Conservation (phyloP, 2,113 vertebrate species). For the Monopterus albus region DNA sequence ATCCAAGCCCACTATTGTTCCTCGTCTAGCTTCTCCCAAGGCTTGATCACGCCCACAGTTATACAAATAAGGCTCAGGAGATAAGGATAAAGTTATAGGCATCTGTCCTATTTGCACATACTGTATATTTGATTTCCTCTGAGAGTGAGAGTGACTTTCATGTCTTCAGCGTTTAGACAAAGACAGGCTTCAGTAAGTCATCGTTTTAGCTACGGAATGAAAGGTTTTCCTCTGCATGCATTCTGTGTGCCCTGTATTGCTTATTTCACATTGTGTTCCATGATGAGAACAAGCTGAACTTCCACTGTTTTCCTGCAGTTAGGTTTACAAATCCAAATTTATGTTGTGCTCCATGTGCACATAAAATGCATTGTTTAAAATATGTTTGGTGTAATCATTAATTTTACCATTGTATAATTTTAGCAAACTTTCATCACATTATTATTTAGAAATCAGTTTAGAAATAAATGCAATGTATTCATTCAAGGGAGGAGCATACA, state of each 20-base stretch:
- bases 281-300: too few species aligned
- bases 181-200: constrained; percentile 39
- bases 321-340: background rate
- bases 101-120: background rate
- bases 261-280: constrained; percentile 27
- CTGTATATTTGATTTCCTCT: constrained; percentile 57
- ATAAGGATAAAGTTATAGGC: background rate
- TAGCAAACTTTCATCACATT: background rate
- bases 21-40: background rate
- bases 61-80: background rate
- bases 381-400: background rate
- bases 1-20: constrained; percentile 4
- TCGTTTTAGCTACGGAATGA: constrained; percentile 62
- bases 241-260: constrained; percentile 22
- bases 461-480: too few species aligned
- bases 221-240: constrained; percentile 35
- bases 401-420: background rate
- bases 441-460: background rate
- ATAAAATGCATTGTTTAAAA: background rate
- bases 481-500: background rate
- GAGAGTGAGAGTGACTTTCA: constrained; percentile 17
- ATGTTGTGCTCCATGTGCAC: background rate
- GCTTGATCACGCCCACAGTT: constrained; percentile 16
- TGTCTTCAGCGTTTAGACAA: constrained; percentile 37
- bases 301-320: too few species aligned